phyloP scores from a whole-genome alignment of 2,888 invertebrate species.

The Mycalesis mineus region DNA sequence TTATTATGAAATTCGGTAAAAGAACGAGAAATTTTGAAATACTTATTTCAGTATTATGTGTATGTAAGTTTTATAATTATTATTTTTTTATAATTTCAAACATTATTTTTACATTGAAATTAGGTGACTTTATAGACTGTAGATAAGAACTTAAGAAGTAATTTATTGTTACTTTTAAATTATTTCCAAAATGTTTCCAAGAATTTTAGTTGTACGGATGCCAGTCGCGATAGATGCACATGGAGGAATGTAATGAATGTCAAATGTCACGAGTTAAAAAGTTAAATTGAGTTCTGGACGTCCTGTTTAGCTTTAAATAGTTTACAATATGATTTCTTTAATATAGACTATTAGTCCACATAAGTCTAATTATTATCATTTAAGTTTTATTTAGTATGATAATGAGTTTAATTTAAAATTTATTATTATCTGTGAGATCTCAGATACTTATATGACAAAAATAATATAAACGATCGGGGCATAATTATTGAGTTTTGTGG shows the following conservation, averaged over 20 bases:
- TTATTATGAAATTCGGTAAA: conserved; percentile 50
- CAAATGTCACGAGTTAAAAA: conserved; percentile 40
- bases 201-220: conserved; percentile 50
- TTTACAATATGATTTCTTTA: conserved; percentile 45
- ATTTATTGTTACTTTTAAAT: conserved; percentile 75
- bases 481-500: conserved; percentile 14
- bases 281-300: conserved; percentile 55
- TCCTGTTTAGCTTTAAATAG: conserved; percentile 74
- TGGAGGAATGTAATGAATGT: conserved; percentile 37
- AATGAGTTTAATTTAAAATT: conserved; percentile 25
- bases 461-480: conserved; percentile 19
- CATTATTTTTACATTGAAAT: conserved; percentile 60
- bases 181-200: conserved; percentile 69
- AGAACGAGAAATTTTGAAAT: conserved; percentile 54
- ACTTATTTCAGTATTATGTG: conserved; percentile 71
- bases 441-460: conserved; percentile 17
- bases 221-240: conserved; percentile 40
- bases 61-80: conserved; percentile 65
- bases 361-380: conserved; percentile 33
- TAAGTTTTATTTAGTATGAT: conserved; percentile 31
- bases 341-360: conserved; percentile 33
- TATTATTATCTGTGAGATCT: conserved; percentile 25
- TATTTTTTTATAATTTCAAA: conserved; percentile 55
- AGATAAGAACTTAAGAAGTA: conserved; percentile 63
- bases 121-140: conserved; percentile 71